phyloP scores from a whole-genome alignment of 2,113 vertebrate species.

The Edolisoma coerulescens region DNA sequence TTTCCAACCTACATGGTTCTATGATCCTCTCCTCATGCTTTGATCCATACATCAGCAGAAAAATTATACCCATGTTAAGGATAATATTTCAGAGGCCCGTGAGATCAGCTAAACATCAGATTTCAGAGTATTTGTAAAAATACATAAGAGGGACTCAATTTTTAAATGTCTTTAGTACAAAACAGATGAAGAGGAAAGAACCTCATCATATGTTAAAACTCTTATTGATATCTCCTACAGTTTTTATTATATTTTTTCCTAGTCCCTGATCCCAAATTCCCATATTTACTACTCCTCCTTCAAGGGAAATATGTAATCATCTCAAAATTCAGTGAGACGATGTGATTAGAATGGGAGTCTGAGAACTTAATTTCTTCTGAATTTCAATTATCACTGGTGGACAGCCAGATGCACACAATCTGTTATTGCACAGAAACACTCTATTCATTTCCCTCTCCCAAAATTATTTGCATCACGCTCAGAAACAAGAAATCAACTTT shows the following conservation, averaged over 20 bases:
- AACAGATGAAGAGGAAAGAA: background rate
- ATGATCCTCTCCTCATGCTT: background rate
- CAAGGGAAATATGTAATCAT: background rate
- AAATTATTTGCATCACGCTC: background rate
- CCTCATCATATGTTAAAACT: background rate
- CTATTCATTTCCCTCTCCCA: background rate
- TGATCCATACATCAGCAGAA: background rate
- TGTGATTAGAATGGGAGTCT: conserved; percentile 6
- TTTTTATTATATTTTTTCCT: background rate
- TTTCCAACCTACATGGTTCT: background rate
- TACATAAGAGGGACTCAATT: background rate
- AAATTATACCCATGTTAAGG: background rate
- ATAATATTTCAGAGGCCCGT: background rate
- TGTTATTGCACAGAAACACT: background rate
- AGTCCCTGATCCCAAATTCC: background rate
- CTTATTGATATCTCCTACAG: background rate
- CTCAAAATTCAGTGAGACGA: background rate
- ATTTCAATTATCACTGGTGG: conserved; percentile 5
- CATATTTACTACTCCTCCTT: background rate
- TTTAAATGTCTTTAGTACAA: background rate
- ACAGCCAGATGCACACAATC: conserved; percentile 10
- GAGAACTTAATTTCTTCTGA: background rate
- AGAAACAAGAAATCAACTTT: background rate
- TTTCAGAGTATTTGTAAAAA: background rate
- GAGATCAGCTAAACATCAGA: background rate